Evolutionary conservation across 2,888 invertebrate genomes (phyloP).

Genomic region (Acheta domesticus): DNA sequence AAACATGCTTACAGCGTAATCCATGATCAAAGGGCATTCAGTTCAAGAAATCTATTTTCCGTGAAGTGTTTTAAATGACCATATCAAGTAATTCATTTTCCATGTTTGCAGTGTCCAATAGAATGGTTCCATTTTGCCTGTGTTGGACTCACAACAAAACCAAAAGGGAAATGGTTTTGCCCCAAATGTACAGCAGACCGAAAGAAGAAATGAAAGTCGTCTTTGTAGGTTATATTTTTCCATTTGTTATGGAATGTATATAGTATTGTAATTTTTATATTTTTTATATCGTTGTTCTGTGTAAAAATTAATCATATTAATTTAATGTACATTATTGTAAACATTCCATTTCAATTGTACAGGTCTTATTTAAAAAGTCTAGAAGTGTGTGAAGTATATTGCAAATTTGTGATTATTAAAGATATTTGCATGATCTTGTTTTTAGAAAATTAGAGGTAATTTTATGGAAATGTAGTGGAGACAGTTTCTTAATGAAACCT

Average conservation of each 20-base stretch:
- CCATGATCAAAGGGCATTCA: too few relatives aligned
- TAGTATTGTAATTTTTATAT: not conserved
- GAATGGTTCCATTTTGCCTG: slow-evolving; percentile 98
- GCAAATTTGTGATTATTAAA: too few relatives aligned
- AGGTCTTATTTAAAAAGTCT: not conserved
- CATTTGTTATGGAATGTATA: not conserved
- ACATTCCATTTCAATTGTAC: slow-evolving; percentile 7
- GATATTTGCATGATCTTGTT: too few relatives aligned
- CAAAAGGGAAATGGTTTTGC: slow-evolving; percentile 95
- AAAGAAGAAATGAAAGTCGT: slow-evolving; percentile 65
- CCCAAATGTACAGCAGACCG: slow-evolving; percentile 83
- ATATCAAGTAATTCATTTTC: too few relatives aligned
- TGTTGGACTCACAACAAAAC: slow-evolving; percentile 84
- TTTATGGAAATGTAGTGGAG: too few relatives aligned
- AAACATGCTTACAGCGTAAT: too few relatives aligned
- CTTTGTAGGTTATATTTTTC: not conserved
- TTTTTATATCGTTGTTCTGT: slow-evolving; percentile 5
- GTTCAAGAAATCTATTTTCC: too few relatives aligned
- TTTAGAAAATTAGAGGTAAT: too few relatives aligned
- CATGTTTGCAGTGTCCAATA: slow-evolving; percentile 56
- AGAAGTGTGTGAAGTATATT: too few relatives aligned
- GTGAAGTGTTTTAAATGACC: too few relatives aligned
- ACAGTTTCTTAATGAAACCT: too few relatives aligned
- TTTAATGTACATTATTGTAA: not conserved
- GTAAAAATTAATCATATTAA: not conserved